Base-by-base conservation (phyloP, 2,888 invertebrate genomes). In the Chromoteleia sp. region DNA sequence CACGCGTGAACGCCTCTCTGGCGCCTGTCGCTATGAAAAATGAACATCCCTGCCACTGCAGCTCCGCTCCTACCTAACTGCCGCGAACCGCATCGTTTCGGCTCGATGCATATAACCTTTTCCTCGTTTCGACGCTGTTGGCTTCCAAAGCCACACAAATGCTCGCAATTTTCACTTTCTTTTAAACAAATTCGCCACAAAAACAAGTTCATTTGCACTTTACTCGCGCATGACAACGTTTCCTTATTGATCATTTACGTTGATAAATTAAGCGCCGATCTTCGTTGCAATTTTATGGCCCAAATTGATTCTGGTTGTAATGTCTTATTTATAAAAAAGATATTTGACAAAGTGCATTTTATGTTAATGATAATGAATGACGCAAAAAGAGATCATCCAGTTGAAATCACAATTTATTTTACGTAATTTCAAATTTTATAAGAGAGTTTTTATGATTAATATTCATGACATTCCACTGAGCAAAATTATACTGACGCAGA, bases 21-120 rank as follows among this genome's bases (percentile, higher is more conserved):
- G 87, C 86, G 87, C 86, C 86, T 86, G 82, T 81, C 82, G 84
- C 80, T 84, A 81, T 86, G 86, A 87, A 86, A 87, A 87, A 85
- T 86, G 85, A 86, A 85, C 81, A 85, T 84, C 85, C 81, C 81
- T 84, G 83, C 81, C 83, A 83, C 77, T 68, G 76, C 73, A 67
- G 48, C 61, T 67, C 50, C 14, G 61, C 61, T 76, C 36, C 52
- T 81, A 70, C 80, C 50, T 76, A 67, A 65, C 75, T 71, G 30
- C 65, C 61, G 48, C 48, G 63, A 54, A 56, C 56, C 48, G 39
- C 58, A 61, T 71, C 71, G 71, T 71, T 67, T 61, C 36, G 48
- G 15, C 25, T 59, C 39, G 41, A 45, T 65, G 67, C 67, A 29
- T 59, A 59, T 43, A 52, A 21, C 68, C 33, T 54, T 63, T 65